Evolutionary conservation across 2,888 invertebrate species (phyloP), one percentile per base, ranked within the genome.

Genomic region (Tenthredo notha): DNA sequence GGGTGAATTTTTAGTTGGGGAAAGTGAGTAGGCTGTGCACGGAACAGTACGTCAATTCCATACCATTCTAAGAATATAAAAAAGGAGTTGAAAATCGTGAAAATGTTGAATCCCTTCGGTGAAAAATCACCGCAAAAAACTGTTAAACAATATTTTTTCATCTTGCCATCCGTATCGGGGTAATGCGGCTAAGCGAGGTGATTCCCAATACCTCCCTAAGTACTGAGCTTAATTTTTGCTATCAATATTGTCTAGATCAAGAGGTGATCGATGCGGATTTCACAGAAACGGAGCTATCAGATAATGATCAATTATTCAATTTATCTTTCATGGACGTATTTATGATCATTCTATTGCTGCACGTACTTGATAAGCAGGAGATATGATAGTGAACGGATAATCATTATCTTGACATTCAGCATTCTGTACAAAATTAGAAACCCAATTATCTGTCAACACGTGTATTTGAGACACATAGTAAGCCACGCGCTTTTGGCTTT

Each of bases 1-100:
- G 2, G 15, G 7, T 47, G 82, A n/a, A 5, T 58, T 83, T 75
- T 82, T 33, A 86, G 85, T 12, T 90, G 88, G 29, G 85, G 43
- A 21, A 43, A 40, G 5, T n/a, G 25, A 85, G n/a, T 4, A 92
- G 92, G 87, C 91, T 91, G 75, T 87, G 88, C 37, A 93, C 82
- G 90, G 91, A 92, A 87, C 92, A 92, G 85, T 92, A 92, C 54
- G 87, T 88, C 84, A 92, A 70, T 15, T 70, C n/a, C 7, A 29
- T 37, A 70, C 25, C 18, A 3, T 18, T 61, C 61, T 9, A 12
- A 61, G 61, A 9, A 61, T 61, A 21, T 61, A 7, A 61, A 12
- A 21, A 61, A 61, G 3, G 9, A 25, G 54, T 18, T 4, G 6
- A 54, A 54, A 54, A 54, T 54, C 54, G 54, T 18, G n/a, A 18